Evolutionary conservation across 2,888 invertebrate genomes (phyloP).

Genomic region (Aricia artaxerxes): DNA sequence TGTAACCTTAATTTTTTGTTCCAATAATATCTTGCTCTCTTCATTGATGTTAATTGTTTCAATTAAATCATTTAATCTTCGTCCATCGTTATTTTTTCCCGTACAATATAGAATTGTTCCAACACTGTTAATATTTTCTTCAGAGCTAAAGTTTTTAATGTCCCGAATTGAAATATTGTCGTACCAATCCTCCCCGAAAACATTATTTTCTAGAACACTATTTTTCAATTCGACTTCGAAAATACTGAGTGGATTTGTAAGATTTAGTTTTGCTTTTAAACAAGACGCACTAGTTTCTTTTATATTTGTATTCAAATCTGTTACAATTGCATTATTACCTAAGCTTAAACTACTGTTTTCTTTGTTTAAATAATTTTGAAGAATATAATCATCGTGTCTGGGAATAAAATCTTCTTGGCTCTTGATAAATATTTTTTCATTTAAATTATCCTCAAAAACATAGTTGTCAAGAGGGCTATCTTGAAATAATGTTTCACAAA

Average conservation of each 20-base stretch:
- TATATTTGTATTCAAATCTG: background rate
- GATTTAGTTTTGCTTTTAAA: background rate
- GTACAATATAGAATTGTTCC: background rate
- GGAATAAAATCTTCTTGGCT: background rate
- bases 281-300: background rate
- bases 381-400: background rate
- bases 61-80: background rate
- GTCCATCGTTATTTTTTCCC: background rate
- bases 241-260: background rate
- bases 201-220: background rate
- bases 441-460: background rate
- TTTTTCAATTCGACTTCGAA: background rate
- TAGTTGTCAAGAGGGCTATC: background rate
- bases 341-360: background rate
- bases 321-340: background rate
- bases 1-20: background rate
- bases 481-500: background rate
- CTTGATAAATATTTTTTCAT: background rate
- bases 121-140: background rate
- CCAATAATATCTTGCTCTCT: background rate
- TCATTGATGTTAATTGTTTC: background rate
- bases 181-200: background rate
- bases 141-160: background rate
- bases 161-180: background rate
- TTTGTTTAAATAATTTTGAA: background rate